phyloP scores from a whole-genome alignment of 2,797 vertebrate species.

The Cirrhinus mrigala region DNA sequence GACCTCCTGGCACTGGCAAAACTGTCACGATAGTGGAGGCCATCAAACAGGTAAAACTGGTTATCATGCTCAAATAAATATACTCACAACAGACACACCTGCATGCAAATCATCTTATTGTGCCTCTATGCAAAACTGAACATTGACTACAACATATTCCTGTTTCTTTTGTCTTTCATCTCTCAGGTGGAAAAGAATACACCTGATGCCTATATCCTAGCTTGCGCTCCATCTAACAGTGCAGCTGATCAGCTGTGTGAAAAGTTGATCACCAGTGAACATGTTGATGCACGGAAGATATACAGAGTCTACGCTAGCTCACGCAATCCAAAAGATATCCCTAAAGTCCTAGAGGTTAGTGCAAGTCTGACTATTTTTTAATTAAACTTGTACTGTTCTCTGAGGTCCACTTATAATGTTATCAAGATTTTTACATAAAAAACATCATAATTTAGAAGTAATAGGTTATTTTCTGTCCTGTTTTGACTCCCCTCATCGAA shows the following conservation, averaged over 20 bases:
- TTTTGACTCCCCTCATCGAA: no score
- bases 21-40: constrained; percentile 94
- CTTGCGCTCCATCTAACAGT: constrained; percentile 91
- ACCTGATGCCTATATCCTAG: constrained; percentile 80
- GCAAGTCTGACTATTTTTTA: not conserved
- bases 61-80: not conserved
- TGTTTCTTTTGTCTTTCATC: not conserved
- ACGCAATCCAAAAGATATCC: constrained; percentile 76
- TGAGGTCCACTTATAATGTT: no score
- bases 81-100: not conserved
- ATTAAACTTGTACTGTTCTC: not conserved
- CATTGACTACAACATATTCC: no score
- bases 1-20: constrained; percentile 96
- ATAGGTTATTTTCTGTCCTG: no score
- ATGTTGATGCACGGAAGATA: constrained; percentile 77
- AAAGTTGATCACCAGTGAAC: constrained; percentile 72
- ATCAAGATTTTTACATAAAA: no score
- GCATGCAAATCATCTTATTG: not conserved
- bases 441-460: no score
- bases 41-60: constrained; percentile 88
- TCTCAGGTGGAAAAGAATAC: constrained; percentile 80
- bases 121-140: not conserved
- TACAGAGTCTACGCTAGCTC: constrained; percentile 87
- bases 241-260: constrained; percentile 90
- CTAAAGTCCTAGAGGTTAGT: constrained; percentile 77